phyloP scores from a whole-genome alignment of 1,140 invertebrate genomes.

The Glossosoma conforme region DNA sequence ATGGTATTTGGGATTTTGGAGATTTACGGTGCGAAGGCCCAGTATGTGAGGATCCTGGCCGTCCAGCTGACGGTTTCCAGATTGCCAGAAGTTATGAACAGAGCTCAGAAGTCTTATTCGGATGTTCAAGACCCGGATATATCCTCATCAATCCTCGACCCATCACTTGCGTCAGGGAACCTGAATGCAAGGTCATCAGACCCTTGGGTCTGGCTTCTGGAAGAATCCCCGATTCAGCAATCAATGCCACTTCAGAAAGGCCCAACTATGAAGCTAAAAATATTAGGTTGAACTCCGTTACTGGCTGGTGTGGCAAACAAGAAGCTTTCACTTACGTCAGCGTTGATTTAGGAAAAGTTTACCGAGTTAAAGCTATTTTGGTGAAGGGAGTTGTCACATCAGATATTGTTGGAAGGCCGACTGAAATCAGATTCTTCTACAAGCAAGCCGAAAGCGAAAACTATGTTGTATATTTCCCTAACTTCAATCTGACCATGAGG shows the following conservation, averaged over 20 bases:
- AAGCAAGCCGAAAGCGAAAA: conserved; percentile 90
- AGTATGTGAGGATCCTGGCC: conserved; percentile 91
- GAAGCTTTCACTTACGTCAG: conserved; percentile 94
- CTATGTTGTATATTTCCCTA: conserved; percentile 94
- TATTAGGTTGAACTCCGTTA: conserved; percentile 86
- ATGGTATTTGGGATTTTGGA: conserved; percentile 95
- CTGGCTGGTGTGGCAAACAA: conserved; percentile 92
- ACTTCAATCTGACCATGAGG: conserved; percentile 88
- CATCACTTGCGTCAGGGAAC: conserved; percentile 85
- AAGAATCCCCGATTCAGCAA: conserved; percentile 89
- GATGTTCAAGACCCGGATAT: conserved; percentile 86
- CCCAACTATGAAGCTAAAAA: conserved; percentile 89
- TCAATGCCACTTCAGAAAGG: conserved; percentile 90
- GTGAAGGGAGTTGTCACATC: conserved; percentile 93
- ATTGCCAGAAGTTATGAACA: conserved; percentile 89
- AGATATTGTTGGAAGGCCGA: conserved; percentile 89
- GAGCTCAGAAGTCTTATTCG: conserved; percentile 84
- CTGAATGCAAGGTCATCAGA: conserved; percentile 89
- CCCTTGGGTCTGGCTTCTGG: conserved; percentile 89
- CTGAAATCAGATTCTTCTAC: conserved; percentile 95
- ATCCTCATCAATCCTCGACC: conserved; percentile 87
- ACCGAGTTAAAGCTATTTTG: conserved; percentile 84
- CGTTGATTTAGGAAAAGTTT: conserved; percentile 87
- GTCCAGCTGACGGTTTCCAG: conserved; percentile 88
- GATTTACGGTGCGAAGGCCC: conserved; percentile 93